Conservation (phyloP, 2,888 invertebrate genomes). For the Athrips mouffetella region DNA sequence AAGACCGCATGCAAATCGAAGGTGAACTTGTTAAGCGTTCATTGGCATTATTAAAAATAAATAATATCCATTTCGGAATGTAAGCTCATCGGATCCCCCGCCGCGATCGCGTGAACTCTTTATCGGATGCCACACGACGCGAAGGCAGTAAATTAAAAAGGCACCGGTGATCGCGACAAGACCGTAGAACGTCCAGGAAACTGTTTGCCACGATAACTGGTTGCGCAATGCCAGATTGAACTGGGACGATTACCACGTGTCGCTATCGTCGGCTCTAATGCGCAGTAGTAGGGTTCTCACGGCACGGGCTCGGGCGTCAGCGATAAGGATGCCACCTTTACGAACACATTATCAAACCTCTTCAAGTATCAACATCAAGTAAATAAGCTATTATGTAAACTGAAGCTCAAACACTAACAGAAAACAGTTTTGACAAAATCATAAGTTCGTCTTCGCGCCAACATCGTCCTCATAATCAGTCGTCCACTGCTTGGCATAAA, state of each 20-base stretch:
- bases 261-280: slow-evolving; percentile 47
- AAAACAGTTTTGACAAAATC: no score
- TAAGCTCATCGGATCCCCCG: slow-evolving; percentile 66
- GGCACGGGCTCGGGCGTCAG: slow-evolving; percentile 68
- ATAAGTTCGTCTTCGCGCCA: no score
- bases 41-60: slow-evolving; percentile 72
- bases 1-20: slow-evolving; percentile 53
- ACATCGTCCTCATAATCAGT: no score
- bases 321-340: no score
- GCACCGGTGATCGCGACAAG: slow-evolving; percentile 17
- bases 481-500: no score
- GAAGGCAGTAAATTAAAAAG: slow-evolving; percentile 31
- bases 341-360: no score
- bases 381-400: no score
- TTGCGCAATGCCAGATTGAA: slow-evolving; percentile 45
- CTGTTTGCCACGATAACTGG: slow-evolving; percentile 30
- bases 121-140: slow-evolving; percentile 53
- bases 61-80: slow-evolving; percentile 65
- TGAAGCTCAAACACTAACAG: no score
- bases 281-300: slow-evolving; percentile 61
- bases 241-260: slow-evolving; percentile 56
- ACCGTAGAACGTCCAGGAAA: slow-evolving; percentile 21
- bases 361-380: no score
- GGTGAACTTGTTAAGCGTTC: slow-evolving; percentile 66
- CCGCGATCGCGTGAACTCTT: slow-evolving; percentile 67